Conservation (phyloP, 2,797 vertebrate species). For the Pangasius larnaudii region DNA sequence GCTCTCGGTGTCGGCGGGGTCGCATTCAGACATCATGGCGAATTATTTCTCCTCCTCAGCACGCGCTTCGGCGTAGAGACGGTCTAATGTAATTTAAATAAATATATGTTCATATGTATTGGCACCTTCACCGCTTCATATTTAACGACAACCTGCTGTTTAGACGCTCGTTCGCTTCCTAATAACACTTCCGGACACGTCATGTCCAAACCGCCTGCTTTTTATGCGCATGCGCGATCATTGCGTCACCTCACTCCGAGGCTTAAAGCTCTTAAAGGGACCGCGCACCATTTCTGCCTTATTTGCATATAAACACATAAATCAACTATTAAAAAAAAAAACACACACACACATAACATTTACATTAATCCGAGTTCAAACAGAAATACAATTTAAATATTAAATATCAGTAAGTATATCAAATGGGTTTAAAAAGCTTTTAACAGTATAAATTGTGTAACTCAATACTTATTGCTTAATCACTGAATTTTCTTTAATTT, state of each 20-base stretch:
- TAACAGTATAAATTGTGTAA: no score
- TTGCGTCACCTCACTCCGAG: neutral
- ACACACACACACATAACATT: no score
- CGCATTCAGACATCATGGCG: conserved; percentile 79
- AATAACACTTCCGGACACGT: conserved; percentile 2
- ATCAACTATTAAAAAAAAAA: no score
- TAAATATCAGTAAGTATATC: no score
- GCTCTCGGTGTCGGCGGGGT: conserved; percentile 57
- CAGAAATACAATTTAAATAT: no score
- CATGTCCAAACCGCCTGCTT: neutral
- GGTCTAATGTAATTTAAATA: neutral
- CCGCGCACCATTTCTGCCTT: neutral
- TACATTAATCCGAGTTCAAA: no score
- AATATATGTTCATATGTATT: no score
- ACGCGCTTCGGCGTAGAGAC: neutral
- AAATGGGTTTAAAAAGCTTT: no score
- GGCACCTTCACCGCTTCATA: neutral
- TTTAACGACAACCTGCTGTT: neutral
- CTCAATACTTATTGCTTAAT: no score
- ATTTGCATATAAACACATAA: no score
- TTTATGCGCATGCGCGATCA: neutral
- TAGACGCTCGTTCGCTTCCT: neutral
- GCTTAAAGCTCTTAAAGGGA: neutral
- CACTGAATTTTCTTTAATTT: no score
- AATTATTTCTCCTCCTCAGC: conserved; percentile 13